Conservation (phyloP, 2,888 invertebrate genomes). For the Metacarcinus magister region DNA sequence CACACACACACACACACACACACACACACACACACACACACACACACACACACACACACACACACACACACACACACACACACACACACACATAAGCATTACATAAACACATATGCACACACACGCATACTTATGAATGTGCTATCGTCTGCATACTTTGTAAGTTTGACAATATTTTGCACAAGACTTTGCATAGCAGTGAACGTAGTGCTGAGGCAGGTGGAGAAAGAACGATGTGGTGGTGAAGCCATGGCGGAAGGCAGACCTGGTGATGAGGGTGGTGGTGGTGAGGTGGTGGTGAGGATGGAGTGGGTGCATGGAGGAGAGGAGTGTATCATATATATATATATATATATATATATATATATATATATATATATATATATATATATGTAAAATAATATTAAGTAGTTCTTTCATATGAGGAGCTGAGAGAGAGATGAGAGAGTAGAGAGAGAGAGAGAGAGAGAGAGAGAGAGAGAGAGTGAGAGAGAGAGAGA, state of each 20-base stretch:
- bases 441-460: background rate
- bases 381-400: no score
- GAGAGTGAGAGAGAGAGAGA: background rate
- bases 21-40: no score
- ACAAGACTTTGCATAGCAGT: background rate
- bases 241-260: background rate
- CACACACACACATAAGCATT: no score
- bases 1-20: no score
- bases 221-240: background rate
- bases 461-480: background rate
- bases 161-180: background rate
- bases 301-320: background rate
- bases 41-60: no score
- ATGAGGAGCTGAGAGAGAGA: background rate
- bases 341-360: no score
- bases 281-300: background rate
- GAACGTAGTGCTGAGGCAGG: background rate
- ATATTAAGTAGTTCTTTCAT: background rate
- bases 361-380: no score
- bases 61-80: no score
- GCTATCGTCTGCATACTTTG: background rate
- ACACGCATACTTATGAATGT: background rate
- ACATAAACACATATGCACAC: background rate
- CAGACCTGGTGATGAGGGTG: background rate
- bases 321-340: no score